Conservation (phyloP, 1,140 invertebrate genomes). For the Diorhabda carinulata region DNA sequence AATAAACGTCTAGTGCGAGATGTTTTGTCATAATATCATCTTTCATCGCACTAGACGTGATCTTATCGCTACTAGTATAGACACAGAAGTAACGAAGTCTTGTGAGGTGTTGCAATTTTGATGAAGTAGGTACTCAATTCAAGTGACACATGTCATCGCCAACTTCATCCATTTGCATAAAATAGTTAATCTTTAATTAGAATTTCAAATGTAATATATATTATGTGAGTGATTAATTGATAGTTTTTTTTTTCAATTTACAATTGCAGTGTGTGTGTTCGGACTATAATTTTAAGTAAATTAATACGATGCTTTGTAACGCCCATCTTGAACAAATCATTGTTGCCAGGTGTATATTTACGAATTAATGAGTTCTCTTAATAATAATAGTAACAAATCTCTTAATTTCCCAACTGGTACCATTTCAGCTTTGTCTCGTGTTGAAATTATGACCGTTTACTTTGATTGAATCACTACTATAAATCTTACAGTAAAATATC, state of each 20-base stretch:
- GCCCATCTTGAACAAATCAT: conserved; percentile 2
- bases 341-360: conserved; percentile 6
- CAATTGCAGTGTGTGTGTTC: background rate
- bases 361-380: too few relatives aligned
- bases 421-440: too few relatives aligned
- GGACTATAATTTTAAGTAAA: conserved; percentile 9
- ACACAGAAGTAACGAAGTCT: background rate
- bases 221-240: conserved; percentile 7
- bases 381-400: too few relatives aligned
- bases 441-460: too few relatives aligned
- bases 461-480: too few relatives aligned
- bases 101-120: conserved; percentile 9
- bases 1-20: too few relatives aligned
- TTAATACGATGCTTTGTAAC: conserved; percentile 6
- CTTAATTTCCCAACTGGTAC: too few relatives aligned
- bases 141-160: conserved; percentile 12
- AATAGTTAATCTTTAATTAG: conserved; percentile 10
- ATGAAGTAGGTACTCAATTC: conserved; percentile 13
- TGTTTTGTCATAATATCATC: too few relatives aligned
- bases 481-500: too few relatives aligned
- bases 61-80: background rate
- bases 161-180: conserved; percentile 12
- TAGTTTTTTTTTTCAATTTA: conserved; percentile 6
- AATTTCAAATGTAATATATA: conserved; percentile 4
- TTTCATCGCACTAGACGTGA: too few relatives aligned